Percentiles rank a stretch among this genome's conserved stretches.
Conservation (phyloP, 2,888 invertebrate genomes). For the Nemotelus nigrinus region DNA sequence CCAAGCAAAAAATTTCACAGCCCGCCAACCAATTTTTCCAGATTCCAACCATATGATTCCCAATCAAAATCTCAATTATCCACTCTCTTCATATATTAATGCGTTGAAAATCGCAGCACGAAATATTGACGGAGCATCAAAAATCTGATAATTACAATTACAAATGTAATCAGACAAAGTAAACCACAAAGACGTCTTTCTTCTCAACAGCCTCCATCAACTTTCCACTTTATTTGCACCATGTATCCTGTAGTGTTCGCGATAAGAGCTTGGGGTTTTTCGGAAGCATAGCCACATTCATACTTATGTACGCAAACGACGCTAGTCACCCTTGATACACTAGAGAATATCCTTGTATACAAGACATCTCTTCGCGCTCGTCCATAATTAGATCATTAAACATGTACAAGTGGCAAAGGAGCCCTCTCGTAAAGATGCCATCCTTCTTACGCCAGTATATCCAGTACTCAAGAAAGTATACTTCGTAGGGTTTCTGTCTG, state of each 20-base stretch:
- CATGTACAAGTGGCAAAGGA: constrained; percentile 31
- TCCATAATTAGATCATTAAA: constrained; percentile 44
- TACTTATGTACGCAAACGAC: too few relatives aligned
- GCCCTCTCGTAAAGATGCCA: constrained; percentile 29
- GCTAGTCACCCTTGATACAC: background rate
- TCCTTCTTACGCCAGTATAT: background rate
- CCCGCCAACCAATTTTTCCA: too few relatives aligned
- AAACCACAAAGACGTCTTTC: constrained; percentile 30
- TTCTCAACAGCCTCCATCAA: background rate
- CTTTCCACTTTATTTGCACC: constrained; percentile 37
- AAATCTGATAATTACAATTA: constrained; percentile 43
- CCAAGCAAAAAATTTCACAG: too few relatives aligned
- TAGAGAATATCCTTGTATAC: background rate
- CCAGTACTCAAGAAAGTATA: background rate
- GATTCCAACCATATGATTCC: too few relatives aligned
- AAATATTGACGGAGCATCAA: background rate
- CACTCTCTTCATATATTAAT: too few relatives aligned
- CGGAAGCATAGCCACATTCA: too few relatives aligned
- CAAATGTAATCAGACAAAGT: constrained; percentile 42
- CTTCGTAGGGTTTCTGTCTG: constrained; percentile 6
- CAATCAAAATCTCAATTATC: too few relatives aligned
- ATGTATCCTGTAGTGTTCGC: constrained; percentile 31
- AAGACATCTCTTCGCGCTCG: constrained; percentile 9
- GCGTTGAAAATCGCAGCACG: too few relatives aligned
- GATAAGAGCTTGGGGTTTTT: too few relatives aligned